phyloP scores from a whole-genome alignment of 2,888 invertebrate species.

The Synergus japonicus region DNA sequence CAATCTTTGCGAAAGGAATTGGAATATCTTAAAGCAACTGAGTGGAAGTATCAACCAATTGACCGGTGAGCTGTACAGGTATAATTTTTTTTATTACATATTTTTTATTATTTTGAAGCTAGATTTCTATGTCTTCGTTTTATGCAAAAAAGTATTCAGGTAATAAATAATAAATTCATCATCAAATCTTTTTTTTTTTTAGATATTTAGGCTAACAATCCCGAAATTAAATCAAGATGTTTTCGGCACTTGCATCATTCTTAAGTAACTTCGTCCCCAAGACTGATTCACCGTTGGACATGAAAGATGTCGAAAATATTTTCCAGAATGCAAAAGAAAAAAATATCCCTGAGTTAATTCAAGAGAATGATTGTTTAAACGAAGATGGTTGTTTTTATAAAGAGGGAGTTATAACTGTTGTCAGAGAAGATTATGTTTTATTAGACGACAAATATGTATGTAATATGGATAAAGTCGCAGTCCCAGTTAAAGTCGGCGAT shows the following conservation, averaged over 20 bases:
- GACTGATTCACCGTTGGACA: constrained; percentile 45
- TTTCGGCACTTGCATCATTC: constrained; percentile 76
- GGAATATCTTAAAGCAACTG: constrained; percentile 87
- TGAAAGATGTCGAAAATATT: constrained; percentile 59
- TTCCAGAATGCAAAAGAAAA: constrained; percentile 53
- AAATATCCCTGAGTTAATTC: constrained; percentile 1
- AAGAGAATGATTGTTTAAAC: not conserved
- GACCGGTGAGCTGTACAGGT: constrained; percentile 79
- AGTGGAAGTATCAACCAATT: constrained; percentile 88
- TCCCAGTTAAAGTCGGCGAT: constrained; percentile 78
- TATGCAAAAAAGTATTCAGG: not conserved
- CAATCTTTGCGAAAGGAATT: constrained; percentile 86
- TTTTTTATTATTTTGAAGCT: not conserved
- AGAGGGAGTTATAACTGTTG: constrained; percentile 81
- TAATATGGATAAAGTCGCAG: constrained; percentile 74
- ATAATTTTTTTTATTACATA: not conserved
- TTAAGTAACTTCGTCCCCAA: constrained; percentile 30
- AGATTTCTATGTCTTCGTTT: not conserved
- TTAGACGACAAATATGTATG: constrained; percentile 82
- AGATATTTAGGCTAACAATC: constrained; percentile 59
- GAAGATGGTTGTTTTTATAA: constrained; percentile 64
- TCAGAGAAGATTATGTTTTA: constrained; percentile 78
- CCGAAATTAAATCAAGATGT: constrained; percentile 73
- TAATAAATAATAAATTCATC: too few relatives aligned
- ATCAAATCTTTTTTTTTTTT: not conserved